These are phyloP conservation scores for Sebastolobus alascanus DNA, from an alignment of 2,797 vertebrate species.

Conservation along the genomic window DNA sequence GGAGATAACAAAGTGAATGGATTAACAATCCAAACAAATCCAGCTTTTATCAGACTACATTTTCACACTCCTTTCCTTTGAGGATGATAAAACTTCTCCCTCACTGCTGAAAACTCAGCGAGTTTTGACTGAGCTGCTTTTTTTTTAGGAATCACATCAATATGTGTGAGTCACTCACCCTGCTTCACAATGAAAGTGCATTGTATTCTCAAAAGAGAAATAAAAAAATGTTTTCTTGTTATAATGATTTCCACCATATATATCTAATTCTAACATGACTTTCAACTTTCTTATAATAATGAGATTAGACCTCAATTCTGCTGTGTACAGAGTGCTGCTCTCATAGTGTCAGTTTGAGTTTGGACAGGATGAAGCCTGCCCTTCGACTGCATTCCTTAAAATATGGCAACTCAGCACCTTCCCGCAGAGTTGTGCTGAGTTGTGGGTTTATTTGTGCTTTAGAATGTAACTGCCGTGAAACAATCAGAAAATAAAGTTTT, in stretches of 20 bases:
- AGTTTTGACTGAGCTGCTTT: background rate
- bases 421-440: no score
- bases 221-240: background rate
- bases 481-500: no score
- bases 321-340: no score
- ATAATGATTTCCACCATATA: background rate
- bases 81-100: background rate
- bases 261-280: no score
- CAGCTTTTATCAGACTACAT: background rate
- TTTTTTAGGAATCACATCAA: background rate
- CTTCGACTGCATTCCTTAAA: no score
- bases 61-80: background rate
- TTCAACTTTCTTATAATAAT: background rate
- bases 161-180: no score
- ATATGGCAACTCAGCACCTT: no score
- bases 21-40: background rate
- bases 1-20: slow-evolving; percentile 4
- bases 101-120: background rate
- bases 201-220: background rate
- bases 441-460: no score
- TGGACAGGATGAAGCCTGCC: no score
- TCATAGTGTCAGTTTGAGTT: no score
- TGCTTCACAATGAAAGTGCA: background rate
- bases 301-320: background rate
- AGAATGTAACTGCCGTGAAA: no score